Conservation (phyloP, 2,113 vertebrate genomes). For the Smithornis capensis region DNA sequence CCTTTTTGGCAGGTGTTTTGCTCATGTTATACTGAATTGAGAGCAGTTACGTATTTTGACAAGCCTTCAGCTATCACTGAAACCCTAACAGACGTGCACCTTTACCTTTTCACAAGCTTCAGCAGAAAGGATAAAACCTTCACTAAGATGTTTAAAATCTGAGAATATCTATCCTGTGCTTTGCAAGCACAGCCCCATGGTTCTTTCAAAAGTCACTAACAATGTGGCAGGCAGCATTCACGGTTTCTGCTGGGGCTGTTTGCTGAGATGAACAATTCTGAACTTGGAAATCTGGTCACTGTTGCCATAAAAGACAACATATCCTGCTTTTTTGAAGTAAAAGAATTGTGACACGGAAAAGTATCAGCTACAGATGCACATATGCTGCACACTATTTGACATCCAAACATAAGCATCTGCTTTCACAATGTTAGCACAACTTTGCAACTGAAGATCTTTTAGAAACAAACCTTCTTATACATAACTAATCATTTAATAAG, state of each 20-base stretch:
- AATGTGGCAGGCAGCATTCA: not conserved
- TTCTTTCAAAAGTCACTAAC: not conserved
- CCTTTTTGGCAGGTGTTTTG: not conserved
- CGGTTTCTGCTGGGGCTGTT: not conserved
- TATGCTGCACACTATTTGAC: not conserved
- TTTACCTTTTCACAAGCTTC: not conserved
- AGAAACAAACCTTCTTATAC: not conserved
- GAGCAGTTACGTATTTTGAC: not conserved
- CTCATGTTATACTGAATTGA: not conserved
- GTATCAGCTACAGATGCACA: not conserved
- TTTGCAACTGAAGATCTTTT: not conserved
- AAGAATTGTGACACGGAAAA: not conserved
- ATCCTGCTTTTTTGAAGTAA: not conserved
- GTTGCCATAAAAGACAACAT: not conserved
- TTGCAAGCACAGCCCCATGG: not conserved
- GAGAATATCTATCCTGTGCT: not conserved
- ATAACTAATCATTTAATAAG: constrained; percentile 45
- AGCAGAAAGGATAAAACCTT: not conserved
- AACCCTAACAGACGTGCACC: not conserved
- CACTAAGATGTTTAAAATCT: not conserved
- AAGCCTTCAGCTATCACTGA: not conserved
- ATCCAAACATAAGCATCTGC: not conserved
- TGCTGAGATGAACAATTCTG: not conserved
- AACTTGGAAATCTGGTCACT: not conserved
- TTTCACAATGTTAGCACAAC: not conserved